These are phyloP conservation scores for Parnassius smintheus DNA, from an alignment of 2,888 invertebrate species.

Conservation along the genomic window DNA sequence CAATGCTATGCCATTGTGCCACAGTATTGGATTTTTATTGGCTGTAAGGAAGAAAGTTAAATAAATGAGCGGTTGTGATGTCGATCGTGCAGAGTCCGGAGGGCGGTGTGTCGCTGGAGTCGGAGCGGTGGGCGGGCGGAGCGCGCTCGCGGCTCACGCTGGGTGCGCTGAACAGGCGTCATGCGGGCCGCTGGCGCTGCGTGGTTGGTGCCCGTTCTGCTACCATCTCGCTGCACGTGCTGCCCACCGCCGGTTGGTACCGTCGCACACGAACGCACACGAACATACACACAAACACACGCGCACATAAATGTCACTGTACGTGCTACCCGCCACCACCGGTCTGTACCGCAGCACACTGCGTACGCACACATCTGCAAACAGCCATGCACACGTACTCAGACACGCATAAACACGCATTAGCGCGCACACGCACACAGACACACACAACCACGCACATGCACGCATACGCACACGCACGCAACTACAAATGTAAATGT, in stretches of 20 bases:
- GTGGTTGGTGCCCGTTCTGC: constrained; percentile 37
- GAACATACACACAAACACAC: constrained; percentile 4
- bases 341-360: too few species aligned
- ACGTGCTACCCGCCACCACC: too few species aligned
- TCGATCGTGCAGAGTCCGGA: constrained; percentile 37
- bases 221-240: constrained; percentile 25
- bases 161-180: constrained; percentile 76
- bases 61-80: too few species aligned
- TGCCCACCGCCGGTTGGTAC: constrained; percentile 31
- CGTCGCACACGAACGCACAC: constrained; percentile 1
- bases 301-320: too few species aligned
- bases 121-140: constrained; percentile 81
- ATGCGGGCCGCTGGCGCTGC: constrained; percentile 82
- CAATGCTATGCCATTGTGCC: too few species aligned
- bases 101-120: constrained; percentile 83
- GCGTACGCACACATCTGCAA: too few species aligned
- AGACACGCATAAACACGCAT: background rate
- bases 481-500: too few species aligned
- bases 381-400: constrained; percentile 16
- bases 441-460: too few species aligned
- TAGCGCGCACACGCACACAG: too few species aligned
- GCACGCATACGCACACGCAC: too few species aligned
- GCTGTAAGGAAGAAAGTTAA: too few species aligned
- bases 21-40: too few species aligned
- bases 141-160: constrained; percentile 83